phyloP scores from a whole-genome alignment of 2,888 invertebrate species.

The Apamea epomidion region DNA sequence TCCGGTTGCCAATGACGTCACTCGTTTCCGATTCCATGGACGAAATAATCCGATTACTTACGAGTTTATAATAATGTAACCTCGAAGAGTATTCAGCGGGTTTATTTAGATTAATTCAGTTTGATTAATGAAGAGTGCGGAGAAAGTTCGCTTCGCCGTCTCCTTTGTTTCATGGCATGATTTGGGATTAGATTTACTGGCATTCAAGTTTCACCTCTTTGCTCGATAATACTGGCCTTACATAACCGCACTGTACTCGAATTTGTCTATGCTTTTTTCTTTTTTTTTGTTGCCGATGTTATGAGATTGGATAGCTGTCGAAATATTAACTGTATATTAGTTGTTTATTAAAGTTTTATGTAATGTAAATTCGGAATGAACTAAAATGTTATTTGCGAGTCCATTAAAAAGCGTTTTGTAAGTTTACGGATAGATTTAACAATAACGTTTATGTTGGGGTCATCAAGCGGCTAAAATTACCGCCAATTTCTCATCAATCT shows the following conservation, averaged over 20 bases:
- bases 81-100: conserved; percentile 61
- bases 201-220: conserved; percentile 74
- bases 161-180: conserved; percentile 76
- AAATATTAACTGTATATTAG: conserved; percentile 60
- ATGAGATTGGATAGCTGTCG: conserved; percentile 63
- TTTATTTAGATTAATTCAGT: conserved; percentile 83
- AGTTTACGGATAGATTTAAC: conserved; percentile 24
- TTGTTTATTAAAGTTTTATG: conserved; percentile 44
- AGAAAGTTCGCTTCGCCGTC: conserved; percentile 74
- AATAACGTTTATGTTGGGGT: conserved; percentile 25
- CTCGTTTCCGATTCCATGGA: conserved; percentile 58
- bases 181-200: conserved; percentile 71
- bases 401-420: conserved; percentile 34
- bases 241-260: conserved; percentile 47
- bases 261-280: conserved; percentile 48
- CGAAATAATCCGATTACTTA: conserved; percentile 69
- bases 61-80: conserved; percentile 58
- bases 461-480: conserved; percentile 41
- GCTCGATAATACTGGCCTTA: conserved; percentile 62
- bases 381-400: conserved; percentile 38
- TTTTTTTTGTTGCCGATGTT: conserved; percentile 43
- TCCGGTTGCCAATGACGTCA: conserved; percentile 59
- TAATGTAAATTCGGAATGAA: conserved; percentile 51
- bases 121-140: conserved; percentile 83
- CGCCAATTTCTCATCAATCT: conserved; percentile 54